Base-by-base conservation (phyloP, 64 coral and sea anemone genomes). In the Dendrophyllia cribrosa region DNA sequence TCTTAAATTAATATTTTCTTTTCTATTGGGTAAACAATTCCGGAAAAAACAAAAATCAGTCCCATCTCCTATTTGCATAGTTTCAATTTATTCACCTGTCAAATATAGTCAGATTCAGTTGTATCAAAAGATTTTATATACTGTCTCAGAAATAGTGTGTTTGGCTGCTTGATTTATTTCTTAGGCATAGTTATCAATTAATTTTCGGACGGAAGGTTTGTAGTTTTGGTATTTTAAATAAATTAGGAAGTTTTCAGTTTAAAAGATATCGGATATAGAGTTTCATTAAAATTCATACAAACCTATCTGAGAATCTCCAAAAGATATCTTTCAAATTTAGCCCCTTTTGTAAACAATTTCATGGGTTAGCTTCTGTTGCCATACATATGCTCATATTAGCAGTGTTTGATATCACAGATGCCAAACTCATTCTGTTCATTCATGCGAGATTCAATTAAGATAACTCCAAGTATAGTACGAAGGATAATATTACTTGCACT, bases 1-100 rank as follows among this genome's bases (percentile, higher is more conserved):
- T 82, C 11, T 82, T 45, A 17, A 82, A 82, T 43, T 17, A 82
- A 82, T n/a, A 64, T 58, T 82, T 65, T 82, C 58, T 82, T 25
- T 45, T 63, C 26, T 82, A 52, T 65, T 47, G 46, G 25, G 17
- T 82, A 64, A 82, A 82, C 34, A 82, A n/a, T 49, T 64, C 64
- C 6, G 59, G 43, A 60, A 82, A 46, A 82, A 26, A 82, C 23
- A 62, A 64, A 25, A 82, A 47, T 82, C 78, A 82, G 44, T 82
- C 22, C 3, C 48, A 64, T 82, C 17, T 45, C 43, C 7, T 82
- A 61, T 60, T 79, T 79, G 55, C 55, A 58, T 51, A 59, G 23
- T 14, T 24, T 15, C 65, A 82, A 47, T 82, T 46, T 47, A 48
- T 64, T 63, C 78, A 82, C 26, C 26, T 82, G 78, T 82, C 59